A percentile compares a stretch with the other conserved stretches of the same genome.
Conservation (phyloP, 2,888 invertebrate genomes). For the Hyposoter dolosus region DNA sequence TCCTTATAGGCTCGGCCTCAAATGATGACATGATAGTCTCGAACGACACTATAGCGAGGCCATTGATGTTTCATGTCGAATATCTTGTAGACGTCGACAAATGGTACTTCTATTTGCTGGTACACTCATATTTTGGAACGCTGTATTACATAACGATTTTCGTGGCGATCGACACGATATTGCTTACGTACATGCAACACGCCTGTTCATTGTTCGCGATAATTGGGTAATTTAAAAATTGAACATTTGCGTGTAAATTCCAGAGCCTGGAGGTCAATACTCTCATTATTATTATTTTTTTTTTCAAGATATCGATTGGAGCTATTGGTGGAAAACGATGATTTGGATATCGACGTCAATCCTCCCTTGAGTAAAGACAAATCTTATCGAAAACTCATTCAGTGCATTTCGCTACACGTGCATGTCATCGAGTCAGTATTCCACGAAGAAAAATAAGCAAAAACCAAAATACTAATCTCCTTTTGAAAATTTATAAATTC, state of each 20-base stretch:
- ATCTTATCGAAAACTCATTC: slow-evolving; percentile 66
- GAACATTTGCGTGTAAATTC: neutral
- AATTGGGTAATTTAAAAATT: slow-evolving; percentile 66
- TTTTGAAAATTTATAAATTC: too few relatives aligned
- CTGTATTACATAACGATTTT: slow-evolving; percentile 69
- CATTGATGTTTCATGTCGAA: slow-evolving; percentile 71
- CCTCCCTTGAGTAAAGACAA: slow-evolving; percentile 62
- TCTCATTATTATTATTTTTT: neutral
- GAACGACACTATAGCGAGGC: slow-evolving; percentile 45
- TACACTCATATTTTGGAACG: slow-evolving; percentile 72
- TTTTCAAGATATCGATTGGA: slow-evolving; percentile 70
- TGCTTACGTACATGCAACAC: slow-evolving; percentile 69
- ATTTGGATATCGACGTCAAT: slow-evolving; percentile 65
- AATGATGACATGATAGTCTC: slow-evolving; percentile 5
- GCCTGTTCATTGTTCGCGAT: slow-evolving; percentile 71
- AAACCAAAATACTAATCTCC: too few relatives aligned
- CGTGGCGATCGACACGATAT: slow-evolving; percentile 68
- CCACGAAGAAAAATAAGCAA: too few relatives aligned
- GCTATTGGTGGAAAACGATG: slow-evolving; percentile 66
- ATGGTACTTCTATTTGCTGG: slow-evolving; percentile 69
- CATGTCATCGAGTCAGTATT: slow-evolving; percentile 63
- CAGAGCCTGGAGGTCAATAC: neutral
- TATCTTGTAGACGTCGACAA: slow-evolving; percentile 71
- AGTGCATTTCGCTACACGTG: slow-evolving; percentile 71
- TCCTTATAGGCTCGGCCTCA: slow-evolving; percentile 41